Conservation (phyloP, 2,113 vertebrate species). For the Triplophysa siluroides region DNA sequence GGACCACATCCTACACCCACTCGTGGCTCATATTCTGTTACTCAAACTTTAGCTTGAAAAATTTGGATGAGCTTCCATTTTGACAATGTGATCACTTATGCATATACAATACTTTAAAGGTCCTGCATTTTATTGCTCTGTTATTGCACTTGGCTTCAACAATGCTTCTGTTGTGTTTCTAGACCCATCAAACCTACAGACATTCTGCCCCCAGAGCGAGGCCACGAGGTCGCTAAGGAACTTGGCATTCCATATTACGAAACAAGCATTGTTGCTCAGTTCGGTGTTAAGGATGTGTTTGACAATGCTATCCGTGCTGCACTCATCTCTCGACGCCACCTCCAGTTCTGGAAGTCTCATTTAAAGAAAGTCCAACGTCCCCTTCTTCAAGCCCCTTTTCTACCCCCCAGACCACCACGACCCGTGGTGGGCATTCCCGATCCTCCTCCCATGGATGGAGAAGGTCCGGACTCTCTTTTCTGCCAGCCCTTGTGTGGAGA, state of each 20-base stretch:
- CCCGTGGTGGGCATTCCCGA: constrained; percentile 83
- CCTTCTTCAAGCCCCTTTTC: constrained; percentile 84
- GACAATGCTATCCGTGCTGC: constrained; percentile 91
- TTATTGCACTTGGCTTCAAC: not conserved
- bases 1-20: constrained; percentile 46
- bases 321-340: constrained; percentile 86
- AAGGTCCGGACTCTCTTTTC: constrained; percentile 80
- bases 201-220: constrained; percentile 85
- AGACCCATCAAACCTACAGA: constrained; percentile 88
- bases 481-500: constrained; percentile 80
- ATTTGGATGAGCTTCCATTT: not conserved
- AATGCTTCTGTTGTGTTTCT: constrained; percentile 28
- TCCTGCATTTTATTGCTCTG: not conserved
- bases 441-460: constrained; percentile 67
- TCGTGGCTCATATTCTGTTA: not conserved
- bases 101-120: not conserved
- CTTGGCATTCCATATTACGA: constrained; percentile 89
- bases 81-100: not conserved
- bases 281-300: constrained; percentile 90
- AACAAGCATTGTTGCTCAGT: constrained; percentile 91
- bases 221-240: constrained; percentile 89
- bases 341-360: constrained; percentile 93
- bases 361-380: constrained; percentile 86
- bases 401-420: constrained; percentile 83
- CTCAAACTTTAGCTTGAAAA: not conserved